Evolutionary conservation across 2,797 vertebrate species (phyloP).

Genomic region (Bucorvus abyssinicus): DNA sequence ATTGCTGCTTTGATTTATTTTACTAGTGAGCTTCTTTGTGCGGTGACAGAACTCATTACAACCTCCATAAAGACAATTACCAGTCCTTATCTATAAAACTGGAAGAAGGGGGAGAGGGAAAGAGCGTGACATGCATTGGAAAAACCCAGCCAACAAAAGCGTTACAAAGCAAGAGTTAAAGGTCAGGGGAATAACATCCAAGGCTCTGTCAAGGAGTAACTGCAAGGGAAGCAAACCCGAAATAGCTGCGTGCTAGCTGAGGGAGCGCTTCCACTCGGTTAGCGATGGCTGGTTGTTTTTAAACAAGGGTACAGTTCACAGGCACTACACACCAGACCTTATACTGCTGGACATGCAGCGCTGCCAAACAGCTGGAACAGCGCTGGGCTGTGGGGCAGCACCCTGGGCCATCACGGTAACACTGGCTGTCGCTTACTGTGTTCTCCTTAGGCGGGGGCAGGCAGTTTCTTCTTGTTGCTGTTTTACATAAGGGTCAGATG

Average conservation of each 20-base stretch:
- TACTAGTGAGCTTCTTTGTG: conserved; percentile 76
- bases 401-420: not conserved
- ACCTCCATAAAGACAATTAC: conserved; percentile 75
- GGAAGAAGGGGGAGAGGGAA: conserved; percentile 8
- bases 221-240: conserved; percentile 14
- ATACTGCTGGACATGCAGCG: not conserved
- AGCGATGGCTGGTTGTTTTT: not conserved
- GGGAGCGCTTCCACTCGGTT: not conserved
- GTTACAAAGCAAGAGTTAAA: not conserved
- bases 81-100: conserved; percentile 69
- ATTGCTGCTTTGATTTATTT: conserved; percentile 76
- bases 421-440: not conserved
- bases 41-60: conserved; percentile 76
- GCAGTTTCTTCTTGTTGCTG: not conserved
- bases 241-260: not conserved
- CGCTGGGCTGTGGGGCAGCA: not conserved
- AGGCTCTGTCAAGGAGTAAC: conserved; percentile 44
- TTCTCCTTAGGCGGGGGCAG: not conserved
- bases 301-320: not conserved
- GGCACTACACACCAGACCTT: not conserved
- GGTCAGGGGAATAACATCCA: not conserved
- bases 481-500: not conserved
- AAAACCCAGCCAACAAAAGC: conserved; percentile 23
- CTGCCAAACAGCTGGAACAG: not conserved
- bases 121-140: conserved; percentile 15